Conservation (phyloP, 2,797 vertebrate species). For the Clarias pachynema region DNA sequence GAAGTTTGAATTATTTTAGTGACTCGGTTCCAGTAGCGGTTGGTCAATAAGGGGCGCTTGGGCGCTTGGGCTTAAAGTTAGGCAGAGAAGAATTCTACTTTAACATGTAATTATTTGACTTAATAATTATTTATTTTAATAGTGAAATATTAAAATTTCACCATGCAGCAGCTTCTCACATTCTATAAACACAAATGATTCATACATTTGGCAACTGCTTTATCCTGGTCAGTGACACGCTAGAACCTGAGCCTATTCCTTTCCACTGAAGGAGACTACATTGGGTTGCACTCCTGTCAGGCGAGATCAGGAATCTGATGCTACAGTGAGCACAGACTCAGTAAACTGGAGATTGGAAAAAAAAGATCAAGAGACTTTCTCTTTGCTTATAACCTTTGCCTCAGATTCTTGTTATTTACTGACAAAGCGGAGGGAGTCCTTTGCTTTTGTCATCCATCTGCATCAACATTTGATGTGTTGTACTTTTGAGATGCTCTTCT, state of each 20-base stretch:
- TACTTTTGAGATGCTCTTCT: constrained; percentile 5
- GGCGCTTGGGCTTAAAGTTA: too few relatives aligned
- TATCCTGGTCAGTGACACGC: not conserved
- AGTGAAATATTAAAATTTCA: too few relatives aligned
- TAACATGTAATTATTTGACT: too few relatives aligned
- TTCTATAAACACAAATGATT: not conserved
- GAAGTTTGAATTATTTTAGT: too few relatives aligned
- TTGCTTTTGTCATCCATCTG: not conserved
- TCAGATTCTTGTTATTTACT: not conserved
- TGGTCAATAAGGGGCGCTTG: too few relatives aligned
- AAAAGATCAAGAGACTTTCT: not conserved
- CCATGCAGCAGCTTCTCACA: too few relatives aligned
- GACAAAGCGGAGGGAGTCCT: not conserved
- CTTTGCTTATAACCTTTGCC: not conserved
- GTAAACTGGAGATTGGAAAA: not conserved
- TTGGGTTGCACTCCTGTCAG: not conserved
- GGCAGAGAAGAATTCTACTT: too few relatives aligned
- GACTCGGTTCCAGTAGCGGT: too few relatives aligned
- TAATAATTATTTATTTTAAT: too few relatives aligned
- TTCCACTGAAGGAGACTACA: not conserved
- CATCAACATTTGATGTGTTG: not conserved
- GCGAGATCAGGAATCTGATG: not conserved
- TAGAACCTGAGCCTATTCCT: too few relatives aligned
- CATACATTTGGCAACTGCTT: not conserved
- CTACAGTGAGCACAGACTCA: not conserved